phyloP scores from a whole-genome alignment of 1,140 invertebrate genomes.

The Callitettix versicolor region DNA sequence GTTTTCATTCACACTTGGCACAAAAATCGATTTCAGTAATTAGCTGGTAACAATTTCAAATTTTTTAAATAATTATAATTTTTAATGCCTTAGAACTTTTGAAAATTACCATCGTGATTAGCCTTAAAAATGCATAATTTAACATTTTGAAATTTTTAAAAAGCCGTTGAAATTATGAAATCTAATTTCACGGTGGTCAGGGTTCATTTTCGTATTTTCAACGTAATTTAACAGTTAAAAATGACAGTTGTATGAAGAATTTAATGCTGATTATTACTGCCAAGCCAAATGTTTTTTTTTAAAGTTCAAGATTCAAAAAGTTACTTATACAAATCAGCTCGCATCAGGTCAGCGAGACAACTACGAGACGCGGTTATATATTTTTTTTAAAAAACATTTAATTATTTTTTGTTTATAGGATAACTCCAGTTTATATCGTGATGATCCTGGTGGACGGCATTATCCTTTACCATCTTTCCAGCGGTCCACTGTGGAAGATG shows the following conservation, averaged over 20 bases:
- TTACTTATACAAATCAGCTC: not conserved
- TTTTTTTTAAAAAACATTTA: not conserved
- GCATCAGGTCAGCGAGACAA: too few relatives aligned
- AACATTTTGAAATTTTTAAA: not conserved
- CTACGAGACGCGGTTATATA: not conserved
- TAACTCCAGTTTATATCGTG: not conserved
- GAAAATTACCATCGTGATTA: too few relatives aligned
- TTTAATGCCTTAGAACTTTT: too few relatives aligned
- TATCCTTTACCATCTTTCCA: not conserved
- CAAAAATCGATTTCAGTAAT: too few relatives aligned
- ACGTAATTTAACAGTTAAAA: too few relatives aligned
- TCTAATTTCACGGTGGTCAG: too few relatives aligned
- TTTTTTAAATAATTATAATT: too few relatives aligned
- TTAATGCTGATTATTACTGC: too few relatives aligned
- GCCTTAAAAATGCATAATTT: not conserved
- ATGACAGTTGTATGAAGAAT: not conserved
- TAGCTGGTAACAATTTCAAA: too few relatives aligned
- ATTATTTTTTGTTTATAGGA: not conserved
- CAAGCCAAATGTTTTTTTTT: not conserved
- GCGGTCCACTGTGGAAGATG: slow-evolving; percentile 2
- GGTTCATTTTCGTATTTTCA: too few relatives aligned
- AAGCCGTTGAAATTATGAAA: too few relatives aligned
- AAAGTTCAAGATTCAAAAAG: not conserved
- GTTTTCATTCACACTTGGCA: too few relatives aligned
- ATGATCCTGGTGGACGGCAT: not conserved